A percentile compares a stretch with the other conserved stretches of the same genome.
These are phyloP conservation scores for Phalloptychus januarius DNA, from an alignment of 2,797 vertebrate species.

Conservation along the genomic window DNA sequence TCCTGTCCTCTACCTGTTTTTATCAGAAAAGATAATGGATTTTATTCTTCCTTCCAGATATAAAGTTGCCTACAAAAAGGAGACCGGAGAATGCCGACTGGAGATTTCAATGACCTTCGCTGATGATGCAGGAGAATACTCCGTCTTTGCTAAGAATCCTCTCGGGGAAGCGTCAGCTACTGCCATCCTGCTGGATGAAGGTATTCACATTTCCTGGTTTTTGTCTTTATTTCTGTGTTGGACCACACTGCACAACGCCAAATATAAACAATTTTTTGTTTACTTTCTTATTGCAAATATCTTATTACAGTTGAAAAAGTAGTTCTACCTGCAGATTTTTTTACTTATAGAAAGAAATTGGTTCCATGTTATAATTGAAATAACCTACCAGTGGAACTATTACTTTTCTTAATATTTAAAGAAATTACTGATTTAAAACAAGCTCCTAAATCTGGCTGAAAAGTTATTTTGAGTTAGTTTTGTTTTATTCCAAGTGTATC, in stretches of 20 bases:
- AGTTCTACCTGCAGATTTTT: no score
- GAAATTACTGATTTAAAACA: no score
- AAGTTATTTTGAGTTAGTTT: no score
- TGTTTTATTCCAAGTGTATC: no score
- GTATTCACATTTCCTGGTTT: constrained; percentile 61
- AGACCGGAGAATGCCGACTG: constrained; percentile 91
- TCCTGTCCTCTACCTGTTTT: not conserved
- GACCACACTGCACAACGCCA: not conserved
- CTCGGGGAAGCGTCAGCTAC: constrained; percentile 90
- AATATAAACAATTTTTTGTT: no score
- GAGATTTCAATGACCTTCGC: constrained; percentile 99
- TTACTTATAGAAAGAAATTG: no score
- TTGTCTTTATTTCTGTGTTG: not conserved
- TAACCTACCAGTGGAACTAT: no score
- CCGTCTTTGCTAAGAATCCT: constrained; percentile 89
- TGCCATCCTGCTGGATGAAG: constrained; percentile 91
- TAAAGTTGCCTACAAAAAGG: constrained; percentile 85
- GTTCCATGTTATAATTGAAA: no score
- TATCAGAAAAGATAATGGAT: not conserved
- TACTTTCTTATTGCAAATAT: no score
- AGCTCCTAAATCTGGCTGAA: no score
- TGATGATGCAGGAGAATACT: constrained; percentile 97
- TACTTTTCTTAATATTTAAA: no score
- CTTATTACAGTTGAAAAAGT: no score
- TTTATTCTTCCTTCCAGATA: constrained; percentile 69